These are phyloP conservation scores for Hemichromis elongatus DNA, from an alignment of 2,113 vertebrate species.

Conservation along the genomic window DNA sequence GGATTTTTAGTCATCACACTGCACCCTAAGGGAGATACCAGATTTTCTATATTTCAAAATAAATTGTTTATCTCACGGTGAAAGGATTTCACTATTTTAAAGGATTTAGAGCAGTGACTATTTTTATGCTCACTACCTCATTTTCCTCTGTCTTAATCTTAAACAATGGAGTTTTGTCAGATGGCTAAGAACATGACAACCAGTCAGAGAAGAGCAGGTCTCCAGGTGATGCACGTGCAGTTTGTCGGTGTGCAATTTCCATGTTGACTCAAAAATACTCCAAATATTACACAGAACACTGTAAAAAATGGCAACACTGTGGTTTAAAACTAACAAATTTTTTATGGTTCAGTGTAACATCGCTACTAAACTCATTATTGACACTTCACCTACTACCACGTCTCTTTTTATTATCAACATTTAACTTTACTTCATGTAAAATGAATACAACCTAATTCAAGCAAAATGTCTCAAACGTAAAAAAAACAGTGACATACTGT, in stretches of 20 bases:
- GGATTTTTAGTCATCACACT: not conserved
- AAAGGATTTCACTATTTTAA: not conserved
- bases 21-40: not conserved
- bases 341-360: not conserved
- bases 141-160: not conserved
- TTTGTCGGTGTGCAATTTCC: not conserved
- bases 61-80: not conserved
- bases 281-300: not conserved
- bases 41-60: not conserved
- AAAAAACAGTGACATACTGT: not conserved
- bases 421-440: not conserved
- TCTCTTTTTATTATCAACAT: not conserved
- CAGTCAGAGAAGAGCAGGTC: not conserved
- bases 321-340: not conserved
- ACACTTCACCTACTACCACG: not conserved
- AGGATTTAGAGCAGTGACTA: not conserved
- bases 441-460: not conserved
- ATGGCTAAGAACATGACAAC: not conserved
- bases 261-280: not conserved
- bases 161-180: not conserved
- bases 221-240: not conserved
- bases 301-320: not conserved
- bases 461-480: not conserved
- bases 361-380: not conserved
- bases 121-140: not conserved